Percentiles rank a stretch among this genome's conserved stretches.
Evolutionary conservation across 2,797 vertebrate species (phyloP).

Genomic region (Rhabdomys pumilio): DNA sequence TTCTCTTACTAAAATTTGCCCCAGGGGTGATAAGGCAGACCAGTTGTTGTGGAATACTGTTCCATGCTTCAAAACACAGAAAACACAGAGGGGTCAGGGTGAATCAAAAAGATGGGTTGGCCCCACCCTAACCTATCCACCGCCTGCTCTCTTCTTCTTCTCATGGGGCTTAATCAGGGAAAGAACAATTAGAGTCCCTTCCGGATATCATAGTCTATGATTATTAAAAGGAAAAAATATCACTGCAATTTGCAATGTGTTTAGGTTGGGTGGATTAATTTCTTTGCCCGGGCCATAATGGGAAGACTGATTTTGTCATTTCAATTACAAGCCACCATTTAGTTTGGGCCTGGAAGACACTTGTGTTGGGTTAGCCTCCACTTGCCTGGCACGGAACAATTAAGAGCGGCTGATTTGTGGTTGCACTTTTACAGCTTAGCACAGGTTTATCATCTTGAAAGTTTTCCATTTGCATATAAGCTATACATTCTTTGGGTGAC

Average conservation of each 20-base stretch:
- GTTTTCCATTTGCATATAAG: constrained; percentile 84
- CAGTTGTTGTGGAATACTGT: background rate
- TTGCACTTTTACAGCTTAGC: constrained; percentile 72
- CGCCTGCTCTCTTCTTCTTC: background rate
- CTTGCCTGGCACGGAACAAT: constrained; percentile 75
- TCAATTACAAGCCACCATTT: constrained; percentile 79
- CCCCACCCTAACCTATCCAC: accelerated
- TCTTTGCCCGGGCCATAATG: constrained; percentile 64
- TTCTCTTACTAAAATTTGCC: constrained; percentile 16
- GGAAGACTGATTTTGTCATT: constrained; percentile 83
- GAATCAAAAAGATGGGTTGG: background rate
- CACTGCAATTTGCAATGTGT: constrained; percentile 63
- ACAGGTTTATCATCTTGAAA: constrained; percentile 85
- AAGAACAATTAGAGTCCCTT: constrained; percentile 62
- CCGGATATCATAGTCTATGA: constrained; percentile 47
- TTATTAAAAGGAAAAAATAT: constrained; percentile 74
- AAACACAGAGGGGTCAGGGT: background rate
- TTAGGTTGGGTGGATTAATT: constrained; percentile 78
- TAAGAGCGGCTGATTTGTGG: constrained; percentile 83
- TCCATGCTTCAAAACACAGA: background rate
- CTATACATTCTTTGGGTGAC: constrained; percentile 79
- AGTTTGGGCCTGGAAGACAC: constrained; percentile 64
- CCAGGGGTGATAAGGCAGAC: background rate
- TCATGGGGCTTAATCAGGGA: background rate
- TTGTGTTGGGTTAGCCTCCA: constrained; percentile 56